A percentile compares a stretch with the other conserved stretches of the same genome.
phyloP scores from a whole-genome alignment of 2,113 vertebrate species.

The Alethe castanea region DNA sequence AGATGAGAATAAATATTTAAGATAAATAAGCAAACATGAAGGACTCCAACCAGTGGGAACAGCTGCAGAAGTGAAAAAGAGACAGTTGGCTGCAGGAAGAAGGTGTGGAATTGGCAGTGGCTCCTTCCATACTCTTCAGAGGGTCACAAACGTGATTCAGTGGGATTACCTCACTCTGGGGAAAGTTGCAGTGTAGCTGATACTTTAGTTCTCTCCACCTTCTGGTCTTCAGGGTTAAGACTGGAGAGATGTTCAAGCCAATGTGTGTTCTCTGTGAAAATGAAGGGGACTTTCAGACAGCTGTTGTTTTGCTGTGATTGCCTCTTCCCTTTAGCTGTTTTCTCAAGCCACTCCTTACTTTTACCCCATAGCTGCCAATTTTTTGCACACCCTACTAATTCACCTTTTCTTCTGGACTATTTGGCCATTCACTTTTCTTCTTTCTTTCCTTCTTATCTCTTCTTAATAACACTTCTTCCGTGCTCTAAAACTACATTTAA shows the following conservation, averaged over 20 bases:
- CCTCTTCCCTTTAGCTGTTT: background rate
- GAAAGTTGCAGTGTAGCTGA: background rate
- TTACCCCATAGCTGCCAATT: background rate
- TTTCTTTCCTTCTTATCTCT: background rate
- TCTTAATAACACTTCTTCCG: background rate
- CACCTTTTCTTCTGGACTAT: background rate
- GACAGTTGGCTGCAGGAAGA: background rate
- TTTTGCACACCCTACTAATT: background rate
- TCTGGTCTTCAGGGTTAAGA: background rate
- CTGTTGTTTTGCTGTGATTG: background rate
- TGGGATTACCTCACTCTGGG: background rate
- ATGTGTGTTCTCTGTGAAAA: background rate
- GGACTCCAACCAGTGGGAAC: background rate
- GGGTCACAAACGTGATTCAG: background rate
- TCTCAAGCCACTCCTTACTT: background rate
- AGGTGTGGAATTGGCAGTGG: background rate
- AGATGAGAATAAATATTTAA: background rate
- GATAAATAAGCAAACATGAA: background rate
- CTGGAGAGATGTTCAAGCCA: background rate
- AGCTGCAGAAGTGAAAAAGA: background rate
- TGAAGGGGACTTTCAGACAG: background rate
- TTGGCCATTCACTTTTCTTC: background rate
- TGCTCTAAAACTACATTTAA: background rate
- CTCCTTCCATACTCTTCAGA: background rate
- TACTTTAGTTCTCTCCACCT: background rate